A percentile compares a stretch with the other conserved stretches of the same genome.
Conservation (phyloP, 2,113 vertebrate genomes). For the Coracopsis vasa region DNA sequence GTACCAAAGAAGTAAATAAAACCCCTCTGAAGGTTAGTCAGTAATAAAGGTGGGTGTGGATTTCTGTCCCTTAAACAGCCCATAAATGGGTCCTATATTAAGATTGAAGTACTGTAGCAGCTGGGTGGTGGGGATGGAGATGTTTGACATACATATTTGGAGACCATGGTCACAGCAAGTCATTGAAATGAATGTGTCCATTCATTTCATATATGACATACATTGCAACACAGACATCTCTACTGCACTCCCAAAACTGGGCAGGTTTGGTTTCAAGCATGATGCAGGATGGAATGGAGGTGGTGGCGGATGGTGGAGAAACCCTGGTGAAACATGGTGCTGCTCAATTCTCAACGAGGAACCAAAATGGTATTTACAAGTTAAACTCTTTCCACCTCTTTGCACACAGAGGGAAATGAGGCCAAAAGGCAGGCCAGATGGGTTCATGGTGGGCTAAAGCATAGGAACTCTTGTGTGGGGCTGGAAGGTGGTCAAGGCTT, state of each 20-base stretch:
- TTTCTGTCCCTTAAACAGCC: not conserved
- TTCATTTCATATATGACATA: not conserved
- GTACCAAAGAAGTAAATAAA: not conserved
- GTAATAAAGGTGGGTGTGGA: not conserved
- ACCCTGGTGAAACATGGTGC: rapidly evolving
- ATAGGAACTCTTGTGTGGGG: not conserved
- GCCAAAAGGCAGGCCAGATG: not conserved
- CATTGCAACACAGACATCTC: not conserved
- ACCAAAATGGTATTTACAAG: conserved; percentile 9
- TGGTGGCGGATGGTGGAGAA: not conserved
- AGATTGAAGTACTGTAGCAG: rapidly evolving
- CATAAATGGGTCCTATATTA: not conserved
- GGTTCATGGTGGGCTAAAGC: not conserved
- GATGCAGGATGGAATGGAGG: not conserved
- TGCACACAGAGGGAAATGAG: not conserved
- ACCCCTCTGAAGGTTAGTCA: not conserved
- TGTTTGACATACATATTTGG: not conserved
- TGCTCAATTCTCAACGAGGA: not conserved
- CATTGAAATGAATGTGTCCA: not conserved
- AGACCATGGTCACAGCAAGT: not conserved
- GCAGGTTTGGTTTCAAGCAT: rapidly evolving
- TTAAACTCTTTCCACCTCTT: not conserved
- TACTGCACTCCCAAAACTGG: rapidly evolving
- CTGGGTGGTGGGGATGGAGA: not conserved
- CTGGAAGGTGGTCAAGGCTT: not conserved